Conservation (phyloP, 2,888 invertebrate genomes). For the Glaucopsyche alexis region DNA sequence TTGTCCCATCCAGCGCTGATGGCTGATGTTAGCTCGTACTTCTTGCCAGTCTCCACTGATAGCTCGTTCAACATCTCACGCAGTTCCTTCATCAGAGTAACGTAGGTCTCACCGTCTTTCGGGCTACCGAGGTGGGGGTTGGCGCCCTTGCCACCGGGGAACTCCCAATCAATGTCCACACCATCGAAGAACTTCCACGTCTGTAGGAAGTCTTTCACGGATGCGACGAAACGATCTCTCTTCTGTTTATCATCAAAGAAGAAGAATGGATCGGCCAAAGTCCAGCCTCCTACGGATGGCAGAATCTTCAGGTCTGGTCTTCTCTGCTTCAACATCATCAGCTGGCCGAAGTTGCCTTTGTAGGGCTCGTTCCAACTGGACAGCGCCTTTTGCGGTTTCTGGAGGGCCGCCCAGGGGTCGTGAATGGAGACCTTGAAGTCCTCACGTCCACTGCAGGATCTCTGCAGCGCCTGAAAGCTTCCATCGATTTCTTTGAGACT, state of each 20-base stretch:
- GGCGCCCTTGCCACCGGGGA: slow-evolving; percentile 75
- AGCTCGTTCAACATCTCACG: slow-evolving; percentile 69
- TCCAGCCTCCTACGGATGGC: slow-evolving; percentile 74
- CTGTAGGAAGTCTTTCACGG: slow-evolving; percentile 70
- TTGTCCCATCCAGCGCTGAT: slow-evolving; percentile 77
- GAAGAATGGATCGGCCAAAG: slow-evolving; percentile 73
- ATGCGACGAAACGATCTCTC: slow-evolving; percentile 66
- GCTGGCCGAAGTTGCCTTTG: slow-evolving; percentile 73
- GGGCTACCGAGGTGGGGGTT: slow-evolving; percentile 70
- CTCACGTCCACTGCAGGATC: slow-evolving; percentile 73
- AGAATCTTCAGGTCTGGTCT: slow-evolving; percentile 70
- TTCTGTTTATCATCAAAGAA: slow-evolving; percentile 67
- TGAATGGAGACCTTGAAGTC: slow-evolving; percentile 74
- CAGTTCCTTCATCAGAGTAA: slow-evolving; percentile 67
- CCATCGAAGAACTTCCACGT: slow-evolving; percentile 78
- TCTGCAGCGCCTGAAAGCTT: slow-evolving; percentile 72
- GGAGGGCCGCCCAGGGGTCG: slow-evolving; percentile 74
- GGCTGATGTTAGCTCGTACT: slow-evolving; percentile 73
- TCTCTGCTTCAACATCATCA: slow-evolving; percentile 73
- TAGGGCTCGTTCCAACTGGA: slow-evolving; percentile 75
- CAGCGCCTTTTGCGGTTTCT: slow-evolving; percentile 72
- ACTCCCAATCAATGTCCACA: slow-evolving; percentile 75
- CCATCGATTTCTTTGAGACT: slow-evolving; percentile 76
- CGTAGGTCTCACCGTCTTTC: slow-evolving; percentile 66
- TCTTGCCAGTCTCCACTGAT: slow-evolving; percentile 64